These are phyloP conservation scores for Apteryx mantelli DNA, from an alignment of 2,113 vertebrate genomes.

Conservation along the genomic window DNA sequence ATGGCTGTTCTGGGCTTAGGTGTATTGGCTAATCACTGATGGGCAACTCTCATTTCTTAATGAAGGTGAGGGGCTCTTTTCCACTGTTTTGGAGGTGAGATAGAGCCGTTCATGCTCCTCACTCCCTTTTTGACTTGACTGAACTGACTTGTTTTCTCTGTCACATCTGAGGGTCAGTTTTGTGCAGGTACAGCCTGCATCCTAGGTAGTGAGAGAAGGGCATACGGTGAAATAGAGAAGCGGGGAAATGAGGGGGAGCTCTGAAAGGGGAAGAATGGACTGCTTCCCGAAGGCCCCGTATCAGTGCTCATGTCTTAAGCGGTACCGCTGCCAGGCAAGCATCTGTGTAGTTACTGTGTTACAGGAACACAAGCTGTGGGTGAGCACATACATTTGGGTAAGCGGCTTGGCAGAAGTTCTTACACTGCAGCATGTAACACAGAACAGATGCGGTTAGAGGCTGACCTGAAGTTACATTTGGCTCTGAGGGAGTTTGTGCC, in stretches of 20 bases:
- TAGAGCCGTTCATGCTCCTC: fast-evolving
- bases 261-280: neutral
- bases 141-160: neutral
- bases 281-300: neutral
- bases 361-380: neutral
- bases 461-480: neutral
- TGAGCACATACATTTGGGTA: neutral
- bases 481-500: neutral
- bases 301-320: neutral
- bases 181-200: neutral
- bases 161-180: fast-evolving
- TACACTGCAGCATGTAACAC: neutral
- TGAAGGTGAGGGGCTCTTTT: neutral
- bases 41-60: neutral
- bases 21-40: neutral
- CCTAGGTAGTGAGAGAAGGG: neutral
- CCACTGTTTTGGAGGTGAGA: neutral
- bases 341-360: neutral
- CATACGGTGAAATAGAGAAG: neutral
- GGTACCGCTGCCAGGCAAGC: neutral
- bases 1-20: neutral
- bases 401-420: neutral
- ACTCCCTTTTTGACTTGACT: neutral
- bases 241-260: neutral
- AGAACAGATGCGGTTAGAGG: neutral